Percentiles rank a stretch among this genome's conserved stretches.
Conservation (phyloP, 2,797 vertebrate genomes). For the Aulostomus chinensis region DNA sequence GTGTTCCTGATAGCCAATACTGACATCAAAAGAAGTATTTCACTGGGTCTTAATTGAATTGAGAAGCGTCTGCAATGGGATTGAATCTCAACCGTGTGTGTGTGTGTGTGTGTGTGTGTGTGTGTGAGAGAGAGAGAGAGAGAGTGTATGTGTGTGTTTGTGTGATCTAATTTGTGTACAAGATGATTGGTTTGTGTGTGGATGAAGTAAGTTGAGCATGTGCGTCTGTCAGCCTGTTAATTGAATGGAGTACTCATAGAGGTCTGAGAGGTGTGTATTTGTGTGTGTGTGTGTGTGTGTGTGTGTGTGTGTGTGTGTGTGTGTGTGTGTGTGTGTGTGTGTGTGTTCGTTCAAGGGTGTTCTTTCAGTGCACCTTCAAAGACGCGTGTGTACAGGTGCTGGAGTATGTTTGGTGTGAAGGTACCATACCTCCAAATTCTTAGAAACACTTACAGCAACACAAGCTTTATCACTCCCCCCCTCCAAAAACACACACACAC, state of each 20-base stretch:
- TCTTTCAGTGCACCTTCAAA: slow-evolving; percentile 40
- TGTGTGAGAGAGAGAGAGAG: too few relatives aligned
- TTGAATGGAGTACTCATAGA: slow-evolving; percentile 53
- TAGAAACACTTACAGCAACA: slow-evolving; percentile 13
- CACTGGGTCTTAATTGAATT: slow-evolving; percentile 67
- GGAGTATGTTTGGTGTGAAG: slow-evolving; percentile 63
- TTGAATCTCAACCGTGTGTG: slow-evolving; percentile 40
- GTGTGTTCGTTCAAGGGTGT: slow-evolving; percentile 9
- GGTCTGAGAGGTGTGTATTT: slow-evolving; percentile 59
- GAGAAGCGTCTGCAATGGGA: slow-evolving; percentile 43
- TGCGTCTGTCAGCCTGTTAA: slow-evolving; percentile 55
- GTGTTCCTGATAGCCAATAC: slow-evolving; percentile 69
- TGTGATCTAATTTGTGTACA: slow-evolving; percentile 39
- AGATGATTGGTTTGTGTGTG: slow-evolving; percentile 41
- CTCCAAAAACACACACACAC: background rate
- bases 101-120: slow-evolving; percentile 17
- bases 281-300: too few relatives aligned
- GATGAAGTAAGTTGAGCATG: slow-evolving; percentile 17
- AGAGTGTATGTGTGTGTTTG: too few relatives aligned
- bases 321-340: too few relatives aligned
- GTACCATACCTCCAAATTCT: slow-evolving; percentile 29
- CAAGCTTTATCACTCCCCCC: slow-evolving; percentile 16
- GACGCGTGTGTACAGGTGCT: slow-evolving; percentile 34
- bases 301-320: too few relatives aligned
- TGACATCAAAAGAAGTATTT: slow-evolving; percentile 72